Percentiles rank a stretch among this genome's conserved stretches.
These are phyloP conservation scores for Equus przewalskii DNA, from an alignment of 2,113 vertebrate genomes.

Conservation along the genomic window DNA sequence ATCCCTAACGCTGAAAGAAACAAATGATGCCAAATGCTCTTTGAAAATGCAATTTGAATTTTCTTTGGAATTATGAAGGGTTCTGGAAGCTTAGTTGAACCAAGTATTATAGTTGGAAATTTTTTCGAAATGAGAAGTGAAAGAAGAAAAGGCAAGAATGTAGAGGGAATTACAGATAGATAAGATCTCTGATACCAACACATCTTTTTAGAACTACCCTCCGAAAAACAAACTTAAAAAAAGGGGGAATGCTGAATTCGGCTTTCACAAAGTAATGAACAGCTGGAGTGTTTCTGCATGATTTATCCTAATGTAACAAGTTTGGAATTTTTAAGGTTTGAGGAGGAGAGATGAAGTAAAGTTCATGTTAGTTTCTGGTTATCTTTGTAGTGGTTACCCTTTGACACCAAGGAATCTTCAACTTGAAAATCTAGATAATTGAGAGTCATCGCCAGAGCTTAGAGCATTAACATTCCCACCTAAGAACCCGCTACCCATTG, in stretches of 20 bases:
- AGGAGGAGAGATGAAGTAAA: constrained; percentile 71
- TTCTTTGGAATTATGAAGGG: background rate
- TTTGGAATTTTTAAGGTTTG: constrained; percentile 85
- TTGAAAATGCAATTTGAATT: background rate
- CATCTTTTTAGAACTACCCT: constrained; percentile 72
- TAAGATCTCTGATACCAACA: constrained; percentile 68
- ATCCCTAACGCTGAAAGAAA: background rate
- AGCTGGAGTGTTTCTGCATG: constrained; percentile 87
- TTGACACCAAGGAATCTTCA: constrained; percentile 63
- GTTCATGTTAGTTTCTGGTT: constrained; percentile 76
- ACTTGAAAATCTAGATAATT: constrained; percentile 61
- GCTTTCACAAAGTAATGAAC: constrained; percentile 79
- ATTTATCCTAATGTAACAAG: constrained; percentile 85
- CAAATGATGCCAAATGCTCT: background rate
- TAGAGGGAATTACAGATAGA: constrained; percentile 34
- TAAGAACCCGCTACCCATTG: background rate
- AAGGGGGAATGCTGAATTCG: constrained; percentile 69
- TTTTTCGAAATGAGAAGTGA: background rate
- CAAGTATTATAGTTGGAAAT: background rate
- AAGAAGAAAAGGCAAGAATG: constrained; percentile 55
- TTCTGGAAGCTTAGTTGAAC: background rate
- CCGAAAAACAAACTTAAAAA: constrained; percentile 74
- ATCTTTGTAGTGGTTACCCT: constrained; percentile 78
- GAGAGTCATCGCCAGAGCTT: background rate
- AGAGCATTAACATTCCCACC: constrained; percentile 7